Conservation (phyloP, 1,140 invertebrate genomes). For the Diabrotica virgifera region DNA sequence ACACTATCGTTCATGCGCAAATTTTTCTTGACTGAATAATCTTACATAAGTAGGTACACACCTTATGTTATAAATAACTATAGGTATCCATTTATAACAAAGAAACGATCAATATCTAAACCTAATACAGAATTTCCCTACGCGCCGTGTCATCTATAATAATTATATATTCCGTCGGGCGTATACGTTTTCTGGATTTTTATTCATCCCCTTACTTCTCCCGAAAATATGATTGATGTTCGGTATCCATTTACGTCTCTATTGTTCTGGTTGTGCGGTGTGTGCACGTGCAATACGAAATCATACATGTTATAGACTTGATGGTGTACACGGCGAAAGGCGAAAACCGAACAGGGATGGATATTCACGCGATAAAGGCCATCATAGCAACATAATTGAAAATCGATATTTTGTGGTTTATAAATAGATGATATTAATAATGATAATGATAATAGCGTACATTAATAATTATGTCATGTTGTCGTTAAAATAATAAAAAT, state of each 20-base stretch:
- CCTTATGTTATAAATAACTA: no score
- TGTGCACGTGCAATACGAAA: not conserved
- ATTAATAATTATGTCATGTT: no score
- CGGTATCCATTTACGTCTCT: constrained; percentile 1
- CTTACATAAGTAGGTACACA: no score
- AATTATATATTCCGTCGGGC: not conserved
- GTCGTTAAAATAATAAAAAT: no score
- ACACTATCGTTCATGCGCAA: no score
- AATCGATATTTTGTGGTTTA: not conserved
- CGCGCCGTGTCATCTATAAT: not conserved
- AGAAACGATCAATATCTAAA: no score
- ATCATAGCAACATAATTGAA: not conserved
- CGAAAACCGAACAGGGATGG: not conserved
- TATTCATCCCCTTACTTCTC: not conserved
- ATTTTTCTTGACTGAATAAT: no score
- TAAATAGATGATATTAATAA: not conserved
- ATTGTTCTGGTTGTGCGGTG: not conserved
- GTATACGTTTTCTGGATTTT: not conserved
- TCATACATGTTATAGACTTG: not conserved
- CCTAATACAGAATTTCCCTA: not conserved
- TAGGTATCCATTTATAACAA: no score
- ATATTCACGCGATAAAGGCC: not conserved
- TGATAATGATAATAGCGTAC: no score
- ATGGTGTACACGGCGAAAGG: not conserved
- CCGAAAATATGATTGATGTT: constrained; percentile 1